These are phyloP conservation scores for Pitangus sulphuratus DNA, from an alignment of 2,797 vertebrate species.

Conservation along the genomic window DNA sequence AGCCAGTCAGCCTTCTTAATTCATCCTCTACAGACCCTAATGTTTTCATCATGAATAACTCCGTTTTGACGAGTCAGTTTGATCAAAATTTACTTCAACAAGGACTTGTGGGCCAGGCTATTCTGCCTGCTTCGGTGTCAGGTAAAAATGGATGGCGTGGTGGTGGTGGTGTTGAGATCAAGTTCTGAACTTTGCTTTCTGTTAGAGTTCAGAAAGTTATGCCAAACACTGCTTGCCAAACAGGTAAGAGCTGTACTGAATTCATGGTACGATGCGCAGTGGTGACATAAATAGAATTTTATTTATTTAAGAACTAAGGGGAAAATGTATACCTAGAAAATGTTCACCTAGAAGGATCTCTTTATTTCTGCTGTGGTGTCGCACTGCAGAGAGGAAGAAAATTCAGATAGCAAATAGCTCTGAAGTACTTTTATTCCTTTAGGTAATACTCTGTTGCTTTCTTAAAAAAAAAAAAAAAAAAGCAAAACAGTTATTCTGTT, in stretches of 20 bases:
- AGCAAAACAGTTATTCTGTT: not conserved
- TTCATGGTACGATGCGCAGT: not conserved
- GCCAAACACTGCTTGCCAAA: not conserved
- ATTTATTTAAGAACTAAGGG: not conserved
- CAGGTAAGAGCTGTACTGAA: not conserved
- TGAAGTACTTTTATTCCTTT: not conserved
- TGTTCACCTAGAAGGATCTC: not conserved
- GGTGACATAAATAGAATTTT: not conserved
- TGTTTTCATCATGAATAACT: slow-evolving; percentile 92
- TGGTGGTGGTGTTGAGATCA: not conserved
- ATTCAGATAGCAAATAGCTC: not conserved
- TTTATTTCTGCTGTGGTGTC: not conserved
- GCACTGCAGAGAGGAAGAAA: not conserved
- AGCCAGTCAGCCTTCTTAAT: slow-evolving; percentile 83
- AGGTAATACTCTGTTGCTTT: not conserved
- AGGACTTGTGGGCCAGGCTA: slow-evolving; percentile 92
- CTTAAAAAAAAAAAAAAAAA: no score
- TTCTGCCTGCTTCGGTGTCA: slow-evolving; percentile 93
- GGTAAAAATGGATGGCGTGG: slow-evolving; percentile 75
- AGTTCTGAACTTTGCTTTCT: not conserved
- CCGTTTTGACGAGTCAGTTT: slow-evolving; percentile 88
- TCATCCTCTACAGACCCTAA: slow-evolving; percentile 81
- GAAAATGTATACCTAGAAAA: not conserved
- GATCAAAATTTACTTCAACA: slow-evolving; percentile 90
- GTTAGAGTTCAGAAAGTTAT: not conserved